phyloP scores from a whole-genome alignment of 2,888 invertebrate species.

The Orthonevra nobilis region DNA sequence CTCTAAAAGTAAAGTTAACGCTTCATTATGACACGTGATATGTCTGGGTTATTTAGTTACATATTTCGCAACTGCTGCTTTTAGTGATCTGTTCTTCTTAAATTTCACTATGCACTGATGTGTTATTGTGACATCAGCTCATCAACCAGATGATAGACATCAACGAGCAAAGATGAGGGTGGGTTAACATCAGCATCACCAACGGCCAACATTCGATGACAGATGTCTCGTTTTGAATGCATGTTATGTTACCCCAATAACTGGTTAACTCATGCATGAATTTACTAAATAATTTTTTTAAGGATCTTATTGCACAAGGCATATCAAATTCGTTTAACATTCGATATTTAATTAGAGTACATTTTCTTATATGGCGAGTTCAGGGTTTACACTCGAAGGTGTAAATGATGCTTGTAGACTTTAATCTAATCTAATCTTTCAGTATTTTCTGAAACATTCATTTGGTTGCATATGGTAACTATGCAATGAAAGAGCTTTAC shows the following conservation, averaged over 20 bases:
- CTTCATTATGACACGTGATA: constrained; percentile 46
- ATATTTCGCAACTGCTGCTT: constrained; percentile 3
- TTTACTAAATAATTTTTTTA: constrained; percentile 12
- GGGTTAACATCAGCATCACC: constrained; percentile 37
- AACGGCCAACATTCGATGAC: constrained; percentile 30
- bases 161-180: constrained; percentile 39
- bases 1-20: background rate
- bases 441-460: too few relatives aligned
- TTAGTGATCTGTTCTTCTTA: constrained; percentile 28
- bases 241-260: constrained; percentile 6
- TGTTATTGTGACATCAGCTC: constrained; percentile 58
- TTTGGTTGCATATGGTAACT: too few relatives aligned
- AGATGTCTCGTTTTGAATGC: constrained; percentile 50
- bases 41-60: constrained; percentile 57
- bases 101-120: constrained; percentile 55
- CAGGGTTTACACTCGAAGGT: too few relatives aligned
- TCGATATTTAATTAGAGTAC: too few relatives aligned
- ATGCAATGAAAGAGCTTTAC: too few relatives aligned
- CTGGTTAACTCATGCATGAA: constrained; percentile 36
- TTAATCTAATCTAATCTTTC: too few relatives aligned
- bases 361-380: too few relatives aligned
- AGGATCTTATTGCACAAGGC: constrained; percentile 45
- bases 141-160: constrained; percentile 58
- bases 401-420: too few relatives aligned
- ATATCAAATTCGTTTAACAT: constrained; percentile 36